Conservation (phyloP, 2,113 vertebrate species). For the Hemibagrus wyckioides region DNA sequence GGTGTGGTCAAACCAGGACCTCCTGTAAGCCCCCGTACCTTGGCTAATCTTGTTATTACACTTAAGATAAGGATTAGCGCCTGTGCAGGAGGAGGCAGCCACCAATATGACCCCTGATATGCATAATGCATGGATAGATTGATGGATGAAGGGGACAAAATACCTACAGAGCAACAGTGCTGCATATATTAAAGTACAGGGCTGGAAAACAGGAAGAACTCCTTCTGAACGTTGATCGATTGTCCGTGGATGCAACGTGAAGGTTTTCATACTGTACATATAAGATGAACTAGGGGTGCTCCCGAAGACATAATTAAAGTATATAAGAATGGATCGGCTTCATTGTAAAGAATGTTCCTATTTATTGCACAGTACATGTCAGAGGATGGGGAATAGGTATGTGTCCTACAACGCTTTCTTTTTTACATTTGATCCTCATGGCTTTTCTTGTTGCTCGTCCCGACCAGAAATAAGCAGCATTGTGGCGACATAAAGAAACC, state of each 20-base stretch:
- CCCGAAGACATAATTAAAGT: conserved; percentile 46
- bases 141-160: conserved; percentile 54
- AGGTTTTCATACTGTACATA: conserved; percentile 45
- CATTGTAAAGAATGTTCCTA: conserved; percentile 38
- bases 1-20: conserved; percentile 55
- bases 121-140: conserved; percentile 59
- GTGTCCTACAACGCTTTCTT: conserved; percentile 7
- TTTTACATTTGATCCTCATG: conserved; percentile 12
- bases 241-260: conserved; percentile 47
- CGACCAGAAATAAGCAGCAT: conserved; percentile 28
- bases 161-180: conserved; percentile 53
- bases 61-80: conserved; percentile 62
- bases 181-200: conserved; percentile 53
- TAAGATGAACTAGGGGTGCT: conserved; percentile 40
- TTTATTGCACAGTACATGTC: conserved; percentile 46
- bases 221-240: conserved; percentile 54
- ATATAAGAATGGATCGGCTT: conserved; percentile 41
- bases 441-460: conserved; percentile 25
- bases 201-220: conserved; percentile 51
- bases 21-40: conserved; percentile 48
- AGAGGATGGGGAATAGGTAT: conserved; percentile 11
- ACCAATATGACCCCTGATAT: conserved; percentile 58
- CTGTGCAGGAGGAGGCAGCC: conserved; percentile 41
- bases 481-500: conserved; percentile 38
- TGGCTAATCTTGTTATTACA: conserved; percentile 59